phyloP scores from a whole-genome alignment of 2,797 vertebrate species.

The Anguilla pacifica region DNA sequence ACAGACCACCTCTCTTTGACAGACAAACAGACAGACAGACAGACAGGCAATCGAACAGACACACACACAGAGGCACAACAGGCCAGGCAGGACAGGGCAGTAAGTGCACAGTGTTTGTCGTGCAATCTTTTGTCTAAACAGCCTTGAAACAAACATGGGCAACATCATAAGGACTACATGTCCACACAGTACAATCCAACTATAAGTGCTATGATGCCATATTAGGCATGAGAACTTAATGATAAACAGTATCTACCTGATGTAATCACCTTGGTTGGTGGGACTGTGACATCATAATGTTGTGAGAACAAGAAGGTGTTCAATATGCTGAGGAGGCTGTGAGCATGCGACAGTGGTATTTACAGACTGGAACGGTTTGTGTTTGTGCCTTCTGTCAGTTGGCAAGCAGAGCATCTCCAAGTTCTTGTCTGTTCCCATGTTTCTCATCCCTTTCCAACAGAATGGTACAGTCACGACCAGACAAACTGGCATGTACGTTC shows the following conservation, averaged over 20 bases:
- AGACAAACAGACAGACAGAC: background rate
- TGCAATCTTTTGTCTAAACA: background rate
- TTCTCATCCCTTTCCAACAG: background rate
- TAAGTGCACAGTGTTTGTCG: background rate
- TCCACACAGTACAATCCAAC: slow-evolving; percentile 32
- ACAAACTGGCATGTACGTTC: background rate
- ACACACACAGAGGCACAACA: slow-evolving; percentile 5
- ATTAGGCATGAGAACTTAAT: background rate
- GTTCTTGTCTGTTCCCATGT: background rate
- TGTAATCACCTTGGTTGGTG: background rate
- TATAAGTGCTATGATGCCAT: background rate
- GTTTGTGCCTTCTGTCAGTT: background rate
- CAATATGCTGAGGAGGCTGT: background rate
- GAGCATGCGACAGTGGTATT: background rate
- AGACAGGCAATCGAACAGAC: background rate
- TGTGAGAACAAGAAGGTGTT: background rate
- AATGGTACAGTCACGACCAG: background rate
- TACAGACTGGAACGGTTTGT: background rate
- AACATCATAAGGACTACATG: slow-evolving; percentile 5
- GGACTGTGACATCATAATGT: background rate
- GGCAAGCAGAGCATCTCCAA: background rate
- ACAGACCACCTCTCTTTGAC: background rate
- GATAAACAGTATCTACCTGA: background rate
- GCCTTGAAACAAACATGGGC: background rate
- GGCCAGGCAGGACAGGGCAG: background rate